Base-by-base conservation (phyloP, 1,140 invertebrate species). In the Drosophila sturtevanti region DNA sequence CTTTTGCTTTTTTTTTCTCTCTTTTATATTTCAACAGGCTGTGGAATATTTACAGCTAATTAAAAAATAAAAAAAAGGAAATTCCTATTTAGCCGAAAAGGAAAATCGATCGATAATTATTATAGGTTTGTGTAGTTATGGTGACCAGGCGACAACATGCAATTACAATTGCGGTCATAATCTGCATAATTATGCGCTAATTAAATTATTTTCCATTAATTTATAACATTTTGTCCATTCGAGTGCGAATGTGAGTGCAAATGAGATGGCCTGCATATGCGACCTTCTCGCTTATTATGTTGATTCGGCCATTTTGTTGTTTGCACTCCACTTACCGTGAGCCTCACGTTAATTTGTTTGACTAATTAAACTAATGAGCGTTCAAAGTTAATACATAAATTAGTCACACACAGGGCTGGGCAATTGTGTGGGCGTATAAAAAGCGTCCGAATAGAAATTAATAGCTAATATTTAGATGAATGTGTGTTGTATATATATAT, bases 361-460 rank as follows among this genome's bases (percentile, higher is more conserved):
- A 86, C 90, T 91, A 91, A 91, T 91, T 91, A 91, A 91, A 91
- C 89, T 91, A 91, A 91, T 91, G 90, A 91, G 90, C 90, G 90
- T 81, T 91, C 84, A 91, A 91, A 91, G 90, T 91, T 90, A 91
- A 91, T 91, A 91, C 86, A 91, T 90, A 90, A 87, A 86, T 86
- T 86, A 86, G 81, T 81, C 78, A 86, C 68, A 56, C 70, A 52
- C 22, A 48, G 16, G 41, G 38, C 22, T 6, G 34, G 7, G 35
- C 27, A 31, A 31, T 1, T 31, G 27, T 6, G 27, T 31, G 27
- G 27, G 27, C 27, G 7, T 6, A 31, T 31, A 35, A 5, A 14
- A 31, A 9, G 34, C 18, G 7, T 6, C 0, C 7, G 4, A 4
- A n/a, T 59, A 9, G 16, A 18, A 24, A 27, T 24, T 6, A 27